A percentile compares a stretch with the other conserved stretches of the same genome.
phyloP scores from a whole-genome alignment of 2,888 invertebrate species.

The Tridacna gigas region DNA sequence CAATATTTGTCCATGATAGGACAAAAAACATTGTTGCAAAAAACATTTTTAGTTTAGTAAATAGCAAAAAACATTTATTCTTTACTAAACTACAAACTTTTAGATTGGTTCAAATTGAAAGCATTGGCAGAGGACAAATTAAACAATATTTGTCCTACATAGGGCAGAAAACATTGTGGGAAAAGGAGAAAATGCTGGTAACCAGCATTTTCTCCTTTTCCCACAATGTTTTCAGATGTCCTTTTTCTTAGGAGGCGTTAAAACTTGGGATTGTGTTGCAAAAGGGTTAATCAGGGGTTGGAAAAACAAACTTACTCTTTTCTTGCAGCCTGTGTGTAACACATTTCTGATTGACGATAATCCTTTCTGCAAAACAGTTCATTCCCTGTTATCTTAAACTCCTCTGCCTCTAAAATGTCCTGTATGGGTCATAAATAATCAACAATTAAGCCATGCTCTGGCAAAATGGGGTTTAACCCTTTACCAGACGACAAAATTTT shows the following conservation, averaged over 20 bases:
- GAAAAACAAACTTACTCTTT: slow-evolving; percentile 65
- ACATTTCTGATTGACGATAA: slow-evolving; percentile 56
- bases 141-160: background rate
- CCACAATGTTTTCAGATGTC: background rate
- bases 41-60: too few relatives aligned
- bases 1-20: too few relatives aligned
- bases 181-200: background rate
- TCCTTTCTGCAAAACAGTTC: slow-evolving; percentile 45
- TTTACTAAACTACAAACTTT: too few relatives aligned
- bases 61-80: too few relatives aligned
- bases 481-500: too few relatives aligned
- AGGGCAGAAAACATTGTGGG: background rate
- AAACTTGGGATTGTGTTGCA: background rate
- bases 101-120: too few relatives aligned
- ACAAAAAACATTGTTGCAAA: too few relatives aligned
- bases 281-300: background rate
- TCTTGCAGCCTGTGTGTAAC: slow-evolving; percentile 65
- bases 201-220: background rate
- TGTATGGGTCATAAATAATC: too few relatives aligned
- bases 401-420: background rate
- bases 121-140: too few relatives aligned
- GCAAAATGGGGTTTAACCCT: too few relatives aligned
- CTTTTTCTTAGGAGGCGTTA: background rate
- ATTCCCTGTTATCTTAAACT: slow-evolving; percentile 53
- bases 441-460: too few relatives aligned